phyloP scores from a whole-genome alignment of 2,113 vertebrate genomes.

The Hiodon tergisus region DNA sequence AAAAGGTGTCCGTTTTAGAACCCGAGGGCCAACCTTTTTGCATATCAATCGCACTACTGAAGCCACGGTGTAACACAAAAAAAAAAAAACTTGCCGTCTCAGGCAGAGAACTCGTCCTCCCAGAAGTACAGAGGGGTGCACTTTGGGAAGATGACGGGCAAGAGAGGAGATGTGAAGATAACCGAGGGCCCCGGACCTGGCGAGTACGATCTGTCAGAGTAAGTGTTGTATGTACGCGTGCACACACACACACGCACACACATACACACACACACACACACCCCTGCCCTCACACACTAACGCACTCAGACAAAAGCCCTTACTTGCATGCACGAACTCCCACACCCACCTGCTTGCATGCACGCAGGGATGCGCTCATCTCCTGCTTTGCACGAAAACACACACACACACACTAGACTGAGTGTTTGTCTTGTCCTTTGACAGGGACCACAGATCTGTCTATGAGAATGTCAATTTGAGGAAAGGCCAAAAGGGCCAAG shows the following conservation, averaged over 20 bases:
- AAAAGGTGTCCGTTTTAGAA: not conserved
- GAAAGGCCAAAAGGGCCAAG: slow-evolving; percentile 53
- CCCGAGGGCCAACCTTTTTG: not conserved
- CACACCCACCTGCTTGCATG: too few species aligned
- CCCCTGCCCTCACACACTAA: too few species aligned
- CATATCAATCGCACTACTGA: not conserved
- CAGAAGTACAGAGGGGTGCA: slow-evolving; percentile 67
- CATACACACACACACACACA: too few species aligned
- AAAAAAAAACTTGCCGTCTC: slow-evolving; percentile 9
- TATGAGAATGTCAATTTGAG: slow-evolving; percentile 71
- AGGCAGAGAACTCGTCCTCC: slow-evolving; percentile 47
- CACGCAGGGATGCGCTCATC: too few species aligned
- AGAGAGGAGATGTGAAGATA: slow-evolving; percentile 37
- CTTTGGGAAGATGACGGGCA: slow-evolving; percentile 62
- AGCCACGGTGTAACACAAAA: not conserved
- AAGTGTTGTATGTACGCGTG: slow-evolving; percentile 24
- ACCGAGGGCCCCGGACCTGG: slow-evolving; percentile 55
- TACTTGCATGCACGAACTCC: too few species aligned
- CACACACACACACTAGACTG: slow-evolving; percentile 23
- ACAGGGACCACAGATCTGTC: slow-evolving; percentile 51
- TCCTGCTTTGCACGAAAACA: too few species aligned
- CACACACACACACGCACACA: too few species aligned
- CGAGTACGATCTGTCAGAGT: slow-evolving; percentile 58
- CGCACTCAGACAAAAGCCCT: too few species aligned
- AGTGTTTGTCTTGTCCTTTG: slow-evolving; percentile 52